Evolutionary conservation across 2,113 vertebrate genomes (phyloP).

Genomic region (Oceanodroma tethys): DNA sequence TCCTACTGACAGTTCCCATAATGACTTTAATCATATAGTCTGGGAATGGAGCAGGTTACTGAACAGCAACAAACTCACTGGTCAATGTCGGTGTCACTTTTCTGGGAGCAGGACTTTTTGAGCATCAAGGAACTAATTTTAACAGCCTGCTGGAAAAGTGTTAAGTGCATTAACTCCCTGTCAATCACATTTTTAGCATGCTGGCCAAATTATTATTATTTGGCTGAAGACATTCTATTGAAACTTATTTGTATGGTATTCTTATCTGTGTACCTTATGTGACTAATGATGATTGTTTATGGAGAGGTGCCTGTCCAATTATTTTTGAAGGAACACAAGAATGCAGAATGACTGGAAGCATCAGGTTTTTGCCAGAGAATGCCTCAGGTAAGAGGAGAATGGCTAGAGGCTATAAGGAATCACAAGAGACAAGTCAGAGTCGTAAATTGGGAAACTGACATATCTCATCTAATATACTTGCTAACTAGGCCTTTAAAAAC

Average conservation of each 20-base stretch:
- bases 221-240: conserved; percentile 76
- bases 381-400: conserved; percentile 99
- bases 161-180: conserved; percentile 83
- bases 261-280: conserved; percentile 76
- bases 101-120: conserved; percentile 77
- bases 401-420: conserved; percentile 96
- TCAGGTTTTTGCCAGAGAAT: conserved; percentile 94
- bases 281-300: conserved; percentile 89
- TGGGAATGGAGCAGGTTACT: conserved; percentile 74
- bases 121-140: conserved; percentile 77
- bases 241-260: conserved; percentile 79
- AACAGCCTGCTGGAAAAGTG: conserved; percentile 77
- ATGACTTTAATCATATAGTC: conserved; percentile 83
- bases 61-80: conserved; percentile 80
- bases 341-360: conserved; percentile 99
- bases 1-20: conserved; percentile 78
- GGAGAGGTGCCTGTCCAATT: conserved; percentile 97
- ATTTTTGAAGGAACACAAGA: conserved; percentile 99
- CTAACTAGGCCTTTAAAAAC: conserved; percentile 99
- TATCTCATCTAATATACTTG: conserved; percentile 98
- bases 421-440: conserved; percentile 91
- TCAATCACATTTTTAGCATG: conserved; percentile 76
- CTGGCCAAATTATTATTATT: conserved; percentile 78
- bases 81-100: conserved; percentile 83
- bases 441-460: conserved; percentile 99